Evolutionary conservation across 2,797 vertebrate genomes (phyloP).

Genomic region (Thripadectes ignobilis): DNA sequence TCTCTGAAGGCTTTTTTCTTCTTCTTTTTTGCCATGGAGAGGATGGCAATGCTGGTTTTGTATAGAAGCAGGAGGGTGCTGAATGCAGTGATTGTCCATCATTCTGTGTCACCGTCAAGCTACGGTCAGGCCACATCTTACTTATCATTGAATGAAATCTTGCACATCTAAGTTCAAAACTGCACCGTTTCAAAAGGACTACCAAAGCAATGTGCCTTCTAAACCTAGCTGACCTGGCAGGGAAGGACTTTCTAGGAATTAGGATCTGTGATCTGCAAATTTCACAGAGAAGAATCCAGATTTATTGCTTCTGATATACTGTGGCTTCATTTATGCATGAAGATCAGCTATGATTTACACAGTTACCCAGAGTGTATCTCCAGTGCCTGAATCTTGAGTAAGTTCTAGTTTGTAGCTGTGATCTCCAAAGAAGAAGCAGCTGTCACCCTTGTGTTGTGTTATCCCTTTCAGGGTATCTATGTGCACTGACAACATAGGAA

Average conservation of each 20-base stretch:
- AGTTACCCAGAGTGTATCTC: background rate
- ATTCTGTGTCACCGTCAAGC: background rate
- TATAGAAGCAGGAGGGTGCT: background rate
- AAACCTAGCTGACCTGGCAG: background rate
- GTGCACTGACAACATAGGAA: background rate
- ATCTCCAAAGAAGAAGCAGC: background rate
- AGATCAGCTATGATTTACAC: background rate
- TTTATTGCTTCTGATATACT: background rate
- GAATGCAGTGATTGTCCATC: background rate
- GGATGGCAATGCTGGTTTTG: background rate
- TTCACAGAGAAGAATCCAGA: background rate
- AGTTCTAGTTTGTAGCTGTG: background rate
- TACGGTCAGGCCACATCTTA: background rate
- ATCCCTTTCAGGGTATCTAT: background rate
- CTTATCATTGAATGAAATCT: background rate
- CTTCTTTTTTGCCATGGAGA: background rate
- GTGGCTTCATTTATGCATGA: background rate
- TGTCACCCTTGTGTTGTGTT: background rate
- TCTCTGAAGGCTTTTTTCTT: background rate
- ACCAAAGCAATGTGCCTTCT: background rate
- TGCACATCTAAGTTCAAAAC: background rate
- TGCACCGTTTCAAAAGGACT: background rate
- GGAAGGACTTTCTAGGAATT: background rate
- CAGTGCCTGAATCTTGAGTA: background rate
- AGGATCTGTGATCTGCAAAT: background rate